Percentiles rank a stretch among this genome's conserved stretches.
phyloP scores from a whole-genome alignment of 2,797 vertebrate genomes.

The Triplophysa bombifrons region DNA sequence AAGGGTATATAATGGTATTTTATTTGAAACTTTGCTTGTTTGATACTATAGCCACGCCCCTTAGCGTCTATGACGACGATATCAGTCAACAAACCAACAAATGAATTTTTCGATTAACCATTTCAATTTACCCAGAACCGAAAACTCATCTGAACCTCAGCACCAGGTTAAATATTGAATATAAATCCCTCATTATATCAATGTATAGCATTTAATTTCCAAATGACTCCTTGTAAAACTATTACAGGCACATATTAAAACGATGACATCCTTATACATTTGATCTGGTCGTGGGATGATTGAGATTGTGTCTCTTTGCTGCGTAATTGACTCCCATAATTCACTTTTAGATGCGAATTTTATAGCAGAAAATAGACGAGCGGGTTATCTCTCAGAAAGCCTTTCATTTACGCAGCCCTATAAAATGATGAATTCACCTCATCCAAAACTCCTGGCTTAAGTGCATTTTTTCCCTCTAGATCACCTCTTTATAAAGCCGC shows the following conservation, averaged over 20 bases:
- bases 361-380: slow-evolving; percentile 41
- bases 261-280: slow-evolving; percentile 14
- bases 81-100: too few relatives aligned
- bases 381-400: slow-evolving; percentile 43
- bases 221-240: background rate
- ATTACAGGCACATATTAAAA: slow-evolving; percentile 19
- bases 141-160: too few relatives aligned
- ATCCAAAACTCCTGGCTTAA: slow-evolving; percentile 36
- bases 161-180: slow-evolving; percentile 11
- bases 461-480: slow-evolving; percentile 32
- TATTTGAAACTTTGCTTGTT: too few relatives aligned
- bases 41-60: too few relatives aligned
- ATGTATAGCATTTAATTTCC: background rate
- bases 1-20: too few relatives aligned
- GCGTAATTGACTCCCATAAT: slow-evolving; percentile 40
- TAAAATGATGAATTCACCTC: slow-evolving; percentile 51
- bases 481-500: slow-evolving; percentile 51
- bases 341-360: slow-evolving; percentile 38
- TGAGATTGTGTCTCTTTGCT: slow-evolving; percentile 5
- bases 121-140: too few relatives aligned
- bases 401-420: slow-evolving; percentile 43
- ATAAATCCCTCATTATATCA: background rate
- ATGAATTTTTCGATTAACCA: too few relatives aligned
- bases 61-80: too few relatives aligned
- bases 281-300: slow-evolving; percentile 18